Evolutionary conservation across 2,888 invertebrate species (phyloP), one percentile per base, ranked within the genome.

Genomic region (Bembecia ichneumoniformis): DNA sequence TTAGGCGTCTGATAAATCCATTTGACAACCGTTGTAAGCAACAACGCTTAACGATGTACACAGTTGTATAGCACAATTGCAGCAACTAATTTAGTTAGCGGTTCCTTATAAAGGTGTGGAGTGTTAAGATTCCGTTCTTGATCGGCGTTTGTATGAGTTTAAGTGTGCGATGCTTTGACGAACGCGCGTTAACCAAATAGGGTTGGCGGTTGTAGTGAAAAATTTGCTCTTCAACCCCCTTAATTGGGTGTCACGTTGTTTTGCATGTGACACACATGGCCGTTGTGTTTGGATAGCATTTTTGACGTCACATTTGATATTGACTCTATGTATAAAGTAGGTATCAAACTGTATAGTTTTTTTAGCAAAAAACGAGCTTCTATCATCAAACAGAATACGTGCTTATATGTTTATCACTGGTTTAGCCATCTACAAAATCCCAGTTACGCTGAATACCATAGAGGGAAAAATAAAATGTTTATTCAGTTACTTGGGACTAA

Each of bases 91-190:
- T 87, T 82, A 86, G 68, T 64, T 62, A 64, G 79, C 83, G 87
- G 87, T 71, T 56, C 87, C 86, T 73, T 87, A 79, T 87, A 87
- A 61, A 87, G 87, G 49, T 58, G 52, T 52, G 66, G 67, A 68
- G 82, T 77, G 84, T 73, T 82, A 78, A 82, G 84, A 83, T 78
- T 79, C 75, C 74, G 62, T 67, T 64, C 71, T 78, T 87, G 87
- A 87, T 87, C 66, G 87, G 87, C 87, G 74, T 82, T 84, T 87
- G 86, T 87, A 87, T 87, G 81, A 84, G 66, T 67, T 63, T 74
- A 75, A 76, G 72, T 70, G 66, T 58, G 59, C 53, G 54, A 55
- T 57, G 60, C 71, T 69, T 78, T 86, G 86, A 84, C 82, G 83
- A 78, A 77, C 64, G 66, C 69, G 65, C 68, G 70, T 71, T 72